phyloP scores from a whole-genome alignment of 64 coral and sea anemone genomes.

The Dendronephthya gigantea region DNA sequence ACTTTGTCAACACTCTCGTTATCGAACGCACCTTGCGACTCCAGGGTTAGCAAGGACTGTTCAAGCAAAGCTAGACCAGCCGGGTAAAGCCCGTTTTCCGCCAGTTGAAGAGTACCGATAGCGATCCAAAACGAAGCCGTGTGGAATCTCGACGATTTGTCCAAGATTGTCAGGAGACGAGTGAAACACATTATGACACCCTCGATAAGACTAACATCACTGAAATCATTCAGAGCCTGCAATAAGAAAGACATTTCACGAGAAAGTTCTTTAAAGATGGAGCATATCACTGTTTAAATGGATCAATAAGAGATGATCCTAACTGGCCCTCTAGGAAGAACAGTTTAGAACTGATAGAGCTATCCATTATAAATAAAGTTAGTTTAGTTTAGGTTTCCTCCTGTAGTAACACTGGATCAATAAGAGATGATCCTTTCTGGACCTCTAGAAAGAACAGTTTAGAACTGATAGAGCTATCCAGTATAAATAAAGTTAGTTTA shows the following conservation, averaged over 20 bases:
- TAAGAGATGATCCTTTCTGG: no score
- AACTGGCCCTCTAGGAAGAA: no score
- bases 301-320: no score
- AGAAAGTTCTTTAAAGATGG: neutral
- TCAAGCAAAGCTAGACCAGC: constrained; percentile 72
- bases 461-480: no score
- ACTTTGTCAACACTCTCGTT: constrained; percentile 18
- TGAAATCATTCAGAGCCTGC: constrained; percentile 78
- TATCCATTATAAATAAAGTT: no score
- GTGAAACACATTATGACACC: constrained; percentile 85
- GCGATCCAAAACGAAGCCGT: constrained; percentile 96
- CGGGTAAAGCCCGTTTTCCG: constrained; percentile 65
- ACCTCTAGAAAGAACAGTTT: no score
- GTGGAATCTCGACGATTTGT: constrained; percentile 87
- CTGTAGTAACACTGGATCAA: no score
- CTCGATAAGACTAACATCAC: constrained; percentile 72
- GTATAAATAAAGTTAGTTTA: no score
- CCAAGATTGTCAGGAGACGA: constrained; percentile 60
- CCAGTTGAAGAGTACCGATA: constrained; percentile 75
- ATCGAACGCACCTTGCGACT: constrained; percentile 82
- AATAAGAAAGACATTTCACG: no score
- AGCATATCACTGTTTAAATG: no score
- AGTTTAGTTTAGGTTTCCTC: no score
- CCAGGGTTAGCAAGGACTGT: constrained; percentile 74
- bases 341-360: no score